These are phyloP conservation scores for Chelmon rostratus DNA, from an alignment of 2,797 vertebrate genomes.

Conservation along the genomic window DNA sequence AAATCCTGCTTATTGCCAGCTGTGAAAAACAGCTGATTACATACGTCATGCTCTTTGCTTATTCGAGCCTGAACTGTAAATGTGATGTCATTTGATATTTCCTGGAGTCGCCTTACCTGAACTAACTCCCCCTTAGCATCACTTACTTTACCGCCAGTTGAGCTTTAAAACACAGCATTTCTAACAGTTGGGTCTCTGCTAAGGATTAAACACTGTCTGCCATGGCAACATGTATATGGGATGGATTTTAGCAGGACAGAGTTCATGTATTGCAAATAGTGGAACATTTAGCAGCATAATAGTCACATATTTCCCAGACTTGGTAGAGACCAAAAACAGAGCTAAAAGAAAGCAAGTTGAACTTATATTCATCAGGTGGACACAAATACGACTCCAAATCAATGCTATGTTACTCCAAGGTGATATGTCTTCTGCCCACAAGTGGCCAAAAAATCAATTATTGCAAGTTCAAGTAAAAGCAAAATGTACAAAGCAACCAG, in stretches of 20 bases:
- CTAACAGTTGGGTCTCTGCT: neutral
- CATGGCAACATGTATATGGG: neutral
- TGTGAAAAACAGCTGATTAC: conserved; percentile 36
- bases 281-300: too few relatives aligned
- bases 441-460: neutral
- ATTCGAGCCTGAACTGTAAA: conserved; percentile 7
- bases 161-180: neutral
- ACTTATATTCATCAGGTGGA: too few relatives aligned
- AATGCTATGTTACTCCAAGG: neutral
- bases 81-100: conserved; percentile 39
- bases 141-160: neutral
- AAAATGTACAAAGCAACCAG: neutral
- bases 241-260: neutral
- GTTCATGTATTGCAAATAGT: neutral
- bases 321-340: too few relatives aligned
- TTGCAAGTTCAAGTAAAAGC: neutral
- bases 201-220: neutral
- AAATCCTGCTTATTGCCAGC: conserved; percentile 36
- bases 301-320: too few relatives aligned
- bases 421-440: neutral
- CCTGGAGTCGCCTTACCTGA: conserved; percentile 13
- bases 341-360: too few relatives aligned
- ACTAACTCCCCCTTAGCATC: neutral
- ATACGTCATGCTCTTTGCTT: conserved; percentile 17
- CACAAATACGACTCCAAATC: too few relatives aligned